Evolutionary conservation across 2,888 invertebrate species (phyloP).

Genomic region (Pristionchus maxplancki): DNA sequence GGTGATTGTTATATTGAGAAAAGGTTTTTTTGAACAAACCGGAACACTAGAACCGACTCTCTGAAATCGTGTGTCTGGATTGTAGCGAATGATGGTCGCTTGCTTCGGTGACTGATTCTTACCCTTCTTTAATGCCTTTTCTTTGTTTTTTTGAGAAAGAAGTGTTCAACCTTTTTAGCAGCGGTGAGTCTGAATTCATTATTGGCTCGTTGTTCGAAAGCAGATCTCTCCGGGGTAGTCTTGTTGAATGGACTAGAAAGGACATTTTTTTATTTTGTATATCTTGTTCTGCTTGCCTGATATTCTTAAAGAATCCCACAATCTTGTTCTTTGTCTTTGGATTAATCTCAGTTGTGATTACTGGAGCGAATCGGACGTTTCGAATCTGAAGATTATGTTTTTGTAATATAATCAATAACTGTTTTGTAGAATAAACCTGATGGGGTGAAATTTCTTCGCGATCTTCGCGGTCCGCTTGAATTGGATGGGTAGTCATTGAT

Average conservation of each 20-base stretch:
- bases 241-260: constrained; percentile 26
- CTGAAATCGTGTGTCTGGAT: background rate
- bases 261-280: background rate
- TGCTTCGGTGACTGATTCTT: background rate
- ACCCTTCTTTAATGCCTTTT: background rate
- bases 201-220: constrained; percentile 14
- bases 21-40: background rate
- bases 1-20: background rate
- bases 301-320: constrained; percentile 25
- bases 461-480: background rate
- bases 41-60: background rate
- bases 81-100: background rate
- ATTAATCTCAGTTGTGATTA: background rate
- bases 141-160: background rate
- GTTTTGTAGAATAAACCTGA: background rate
- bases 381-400: no score
- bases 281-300: background rate
- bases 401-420: no score
- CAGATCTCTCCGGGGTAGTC: background rate
- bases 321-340: constrained; percentile 7
- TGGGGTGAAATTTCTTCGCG: background rate
- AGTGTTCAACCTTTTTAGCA: background rate
- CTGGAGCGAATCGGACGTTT: constrained; percentile 19
- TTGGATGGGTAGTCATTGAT: background rate
- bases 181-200: background rate